A percentile compares a stretch with the other conserved stretches of the same genome.
Evolutionary conservation across 1,140 invertebrate species (phyloP).

Genomic region (Phocides pigmalion): DNA sequence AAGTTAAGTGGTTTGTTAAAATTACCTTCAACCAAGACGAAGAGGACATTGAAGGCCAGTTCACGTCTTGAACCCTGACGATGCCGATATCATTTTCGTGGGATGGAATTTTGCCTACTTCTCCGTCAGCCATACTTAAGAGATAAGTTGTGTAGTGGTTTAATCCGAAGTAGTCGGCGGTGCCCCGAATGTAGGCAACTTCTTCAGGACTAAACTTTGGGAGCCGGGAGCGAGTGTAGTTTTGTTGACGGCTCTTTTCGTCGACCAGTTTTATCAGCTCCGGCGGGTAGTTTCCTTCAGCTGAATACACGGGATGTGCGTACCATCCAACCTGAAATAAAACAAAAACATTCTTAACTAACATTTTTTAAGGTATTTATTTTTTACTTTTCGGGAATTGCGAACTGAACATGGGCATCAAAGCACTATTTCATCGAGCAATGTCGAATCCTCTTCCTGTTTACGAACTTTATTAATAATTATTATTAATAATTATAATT

Average conservation of each 20-base stretch:
- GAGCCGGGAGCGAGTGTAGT: slow-evolving; percentile 85
- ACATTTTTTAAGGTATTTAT: too few relatives aligned
- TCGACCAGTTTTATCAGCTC: slow-evolving; percentile 86
- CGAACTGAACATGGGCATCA: too few relatives aligned
- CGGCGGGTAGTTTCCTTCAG: slow-evolving; percentile 87
- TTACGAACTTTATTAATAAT: too few relatives aligned
- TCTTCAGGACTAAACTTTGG: slow-evolving; percentile 87
- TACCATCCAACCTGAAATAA: slow-evolving; percentile 86
- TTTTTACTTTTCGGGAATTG: too few relatives aligned
- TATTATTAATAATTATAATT: too few relatives aligned
- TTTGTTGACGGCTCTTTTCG: slow-evolving; percentile 85
- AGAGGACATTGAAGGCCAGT: slow-evolving; percentile 80
- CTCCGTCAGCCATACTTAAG: slow-evolving; percentile 68
- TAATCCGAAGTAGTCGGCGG: slow-evolving; percentile 85
- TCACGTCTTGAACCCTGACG: slow-evolving; percentile 72
- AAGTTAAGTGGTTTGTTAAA: slow-evolving; percentile 1
- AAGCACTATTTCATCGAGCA: too few relatives aligned
- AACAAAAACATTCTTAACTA: not conserved
- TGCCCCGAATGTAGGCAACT: slow-evolving; percentile 82
- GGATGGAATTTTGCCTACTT: slow-evolving; percentile 71
- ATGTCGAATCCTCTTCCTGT: too few relatives aligned
- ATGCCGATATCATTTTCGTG: slow-evolving; percentile 81
- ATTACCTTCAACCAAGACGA: slow-evolving; percentile 80
- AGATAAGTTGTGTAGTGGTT: slow-evolving; percentile 86
- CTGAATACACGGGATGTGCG: slow-evolving; percentile 87